phyloP scores from a whole-genome alignment of 2,888 invertebrate species.

The Onchidella celtica region DNA sequence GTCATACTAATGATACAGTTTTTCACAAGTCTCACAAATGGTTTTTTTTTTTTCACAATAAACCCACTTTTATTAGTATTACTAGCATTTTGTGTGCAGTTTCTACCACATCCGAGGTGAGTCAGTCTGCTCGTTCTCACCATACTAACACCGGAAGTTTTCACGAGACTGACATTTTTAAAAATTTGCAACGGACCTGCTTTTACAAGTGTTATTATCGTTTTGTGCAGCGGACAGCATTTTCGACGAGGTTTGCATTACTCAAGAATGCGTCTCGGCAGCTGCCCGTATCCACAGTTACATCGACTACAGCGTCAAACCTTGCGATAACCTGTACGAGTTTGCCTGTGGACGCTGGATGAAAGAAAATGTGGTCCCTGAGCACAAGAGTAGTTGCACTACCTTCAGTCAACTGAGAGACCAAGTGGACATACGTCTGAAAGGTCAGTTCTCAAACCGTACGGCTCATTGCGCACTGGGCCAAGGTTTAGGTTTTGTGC shows the following conservation, averaged over 20 bases:
- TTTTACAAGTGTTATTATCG: no score
- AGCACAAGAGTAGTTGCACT: constrained; percentile 89
- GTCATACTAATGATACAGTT: no score
- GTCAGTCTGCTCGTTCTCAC: no score
- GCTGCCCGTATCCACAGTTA: constrained; percentile 89
- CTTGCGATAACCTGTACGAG: constrained; percentile 91
- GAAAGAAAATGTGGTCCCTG: constrained; percentile 90
- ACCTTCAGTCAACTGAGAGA: constrained; percentile 93
- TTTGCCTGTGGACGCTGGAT: constrained; percentile 94
- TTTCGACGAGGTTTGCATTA: constrained; percentile 37
- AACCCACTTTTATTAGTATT: no score
- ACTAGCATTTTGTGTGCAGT: no score
- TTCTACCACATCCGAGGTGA: no score
- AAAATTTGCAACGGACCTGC: no score
- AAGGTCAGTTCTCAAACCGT: constrained; percentile 81
- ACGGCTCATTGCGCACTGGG: neutral
- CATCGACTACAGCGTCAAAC: constrained; percentile 88
- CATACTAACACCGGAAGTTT: no score
- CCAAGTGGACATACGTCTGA: constrained; percentile 89
- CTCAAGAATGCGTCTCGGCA: constrained; percentile 73
- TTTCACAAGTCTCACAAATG: no score
- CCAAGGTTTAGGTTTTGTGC: neutral
- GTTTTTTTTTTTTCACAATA: no score
- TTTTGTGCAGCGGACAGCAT: no score
- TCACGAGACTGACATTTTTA: no score